Conservation (phyloP, 2,113 vertebrate genomes). For the Dipodomys ordii region DNA sequence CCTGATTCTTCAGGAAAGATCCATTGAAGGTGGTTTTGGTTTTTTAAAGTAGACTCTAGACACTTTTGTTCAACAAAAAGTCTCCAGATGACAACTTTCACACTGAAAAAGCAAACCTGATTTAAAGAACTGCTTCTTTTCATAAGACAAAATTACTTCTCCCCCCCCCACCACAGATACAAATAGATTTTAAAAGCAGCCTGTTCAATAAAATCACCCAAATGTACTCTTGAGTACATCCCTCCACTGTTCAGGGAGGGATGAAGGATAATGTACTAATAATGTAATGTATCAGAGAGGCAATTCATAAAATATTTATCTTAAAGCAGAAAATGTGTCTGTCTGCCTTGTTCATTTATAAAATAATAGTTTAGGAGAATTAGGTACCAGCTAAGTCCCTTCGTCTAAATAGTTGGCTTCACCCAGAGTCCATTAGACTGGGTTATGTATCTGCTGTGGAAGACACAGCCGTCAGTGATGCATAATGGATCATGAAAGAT, state of each 20-base stretch:
- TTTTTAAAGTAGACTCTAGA: not conserved
- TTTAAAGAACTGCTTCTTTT: slow-evolving; percentile 73
- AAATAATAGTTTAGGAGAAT: slow-evolving; percentile 77
- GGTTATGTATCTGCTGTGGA: slow-evolving; percentile 54
- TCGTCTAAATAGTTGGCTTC: slow-evolving; percentile 62
- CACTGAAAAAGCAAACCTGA: slow-evolving; percentile 71
- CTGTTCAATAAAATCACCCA: slow-evolving; percentile 68
- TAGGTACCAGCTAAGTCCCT: slow-evolving; percentile 61
- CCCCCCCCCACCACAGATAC: not conserved
- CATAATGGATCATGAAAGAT: slow-evolving; percentile 78
- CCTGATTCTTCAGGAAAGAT: not conserved
- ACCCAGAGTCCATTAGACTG: slow-evolving; percentile 76
- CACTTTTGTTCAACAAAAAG: slow-evolving; percentile 44
- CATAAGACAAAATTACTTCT: slow-evolving; percentile 56
- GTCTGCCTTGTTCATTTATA: slow-evolving; percentile 77
- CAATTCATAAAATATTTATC: slow-evolving; percentile 76
- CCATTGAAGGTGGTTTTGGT: not conserved
- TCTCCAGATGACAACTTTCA: slow-evolving; percentile 72
- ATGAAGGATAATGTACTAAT: slow-evolving; percentile 64
- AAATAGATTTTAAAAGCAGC: slow-evolving; percentile 74
- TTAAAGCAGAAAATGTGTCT: slow-evolving; percentile 72
- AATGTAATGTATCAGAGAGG: slow-evolving; percentile 42
- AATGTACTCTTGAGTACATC: slow-evolving; percentile 62
- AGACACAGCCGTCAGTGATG: slow-evolving; percentile 17
- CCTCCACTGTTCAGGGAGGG: slow-evolving; percentile 1